Percentiles rank a stretch among this genome's conserved stretches.
These are phyloP conservation scores for Plebejus anna DNA, from an alignment of 2,888 invertebrate species.

Conservation along the genomic window DNA sequence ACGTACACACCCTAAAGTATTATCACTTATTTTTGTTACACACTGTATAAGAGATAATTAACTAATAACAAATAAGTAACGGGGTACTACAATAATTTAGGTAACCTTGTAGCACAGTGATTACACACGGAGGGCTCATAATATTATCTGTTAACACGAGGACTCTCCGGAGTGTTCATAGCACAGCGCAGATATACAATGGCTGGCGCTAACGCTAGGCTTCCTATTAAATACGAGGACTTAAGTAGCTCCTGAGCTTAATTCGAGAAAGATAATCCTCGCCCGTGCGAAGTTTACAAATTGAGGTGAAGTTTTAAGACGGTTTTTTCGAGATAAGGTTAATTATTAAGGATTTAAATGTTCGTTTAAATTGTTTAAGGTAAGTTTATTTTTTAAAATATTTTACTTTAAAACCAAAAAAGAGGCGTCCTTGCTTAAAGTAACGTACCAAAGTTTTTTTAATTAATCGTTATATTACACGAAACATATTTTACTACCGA, in stretches of 20 bases:
- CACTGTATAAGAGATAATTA: too few relatives aligned
- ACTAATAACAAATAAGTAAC: too few relatives aligned
- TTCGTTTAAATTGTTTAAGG: neutral
- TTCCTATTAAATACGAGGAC: neutral
- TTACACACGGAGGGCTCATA: neutral
- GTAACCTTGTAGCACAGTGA: too few relatives aligned
- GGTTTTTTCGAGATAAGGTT: neutral
- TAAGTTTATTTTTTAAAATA: neutral
- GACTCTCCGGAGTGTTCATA: neutral
- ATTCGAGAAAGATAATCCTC: slow-evolving; percentile 1
- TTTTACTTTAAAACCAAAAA: neutral
- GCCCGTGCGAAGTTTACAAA: neutral
- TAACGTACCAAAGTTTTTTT: neutral
- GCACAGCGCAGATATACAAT: neutral
- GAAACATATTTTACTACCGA: neutral
- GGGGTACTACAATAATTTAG: too few relatives aligned
- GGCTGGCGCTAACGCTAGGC: neutral
- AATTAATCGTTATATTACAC: neutral
- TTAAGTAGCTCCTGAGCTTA: neutral
- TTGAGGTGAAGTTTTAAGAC: neutral
- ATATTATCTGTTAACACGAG: neutral
- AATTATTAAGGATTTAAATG: neutral
- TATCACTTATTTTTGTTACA: too few relatives aligned
- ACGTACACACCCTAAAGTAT: too few relatives aligned
- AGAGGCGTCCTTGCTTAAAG: too few relatives aligned